phyloP scores from a whole-genome alignment of 2,797 vertebrate genomes.

The Microctenopoma lineatum region DNA sequence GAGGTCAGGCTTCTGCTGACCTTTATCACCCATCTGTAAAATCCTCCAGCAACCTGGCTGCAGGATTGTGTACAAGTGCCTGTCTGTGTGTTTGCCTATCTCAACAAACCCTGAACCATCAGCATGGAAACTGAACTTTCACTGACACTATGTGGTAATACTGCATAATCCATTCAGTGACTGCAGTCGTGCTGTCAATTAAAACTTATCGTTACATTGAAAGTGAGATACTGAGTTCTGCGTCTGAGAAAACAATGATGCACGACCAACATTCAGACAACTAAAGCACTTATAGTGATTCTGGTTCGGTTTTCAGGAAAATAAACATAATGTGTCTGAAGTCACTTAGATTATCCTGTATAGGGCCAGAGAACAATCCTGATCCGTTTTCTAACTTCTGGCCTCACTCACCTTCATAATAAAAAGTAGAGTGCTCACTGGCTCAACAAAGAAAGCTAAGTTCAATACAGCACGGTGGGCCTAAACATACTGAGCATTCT shows the following conservation, averaged over 20 bases:
- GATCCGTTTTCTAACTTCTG: not conserved
- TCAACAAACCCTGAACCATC: constrained; percentile 27
- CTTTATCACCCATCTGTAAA: constrained; percentile 63
- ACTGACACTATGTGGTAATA: constrained; percentile 6
- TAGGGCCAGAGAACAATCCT: too few relatives aligned
- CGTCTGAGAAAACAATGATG: too few relatives aligned
- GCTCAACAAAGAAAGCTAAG: not conserved
- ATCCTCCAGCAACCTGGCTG: constrained; percentile 28
- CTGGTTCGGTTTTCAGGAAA: too few relatives aligned
- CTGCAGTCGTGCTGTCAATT: too few relatives aligned
- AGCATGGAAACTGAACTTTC: constrained; percentile 50
- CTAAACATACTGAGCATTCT: not conserved
- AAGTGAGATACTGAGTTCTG: too few relatives aligned
- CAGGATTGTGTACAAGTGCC: not conserved
- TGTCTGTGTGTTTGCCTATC: not conserved
- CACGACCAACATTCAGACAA: too few relatives aligned
- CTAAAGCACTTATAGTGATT: too few relatives aligned
- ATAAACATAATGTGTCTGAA: too few relatives aligned
- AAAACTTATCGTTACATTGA: too few relatives aligned
- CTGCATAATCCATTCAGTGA: not conserved
- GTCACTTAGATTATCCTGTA: too few relatives aligned
- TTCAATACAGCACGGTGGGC: not conserved
- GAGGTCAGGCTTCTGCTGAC: constrained; percentile 53
- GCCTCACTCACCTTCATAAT: not conserved
- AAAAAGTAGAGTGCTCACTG: not conserved